Percentiles rank a stretch among this genome's conserved stretches.
phyloP scores from a whole-genome alignment of 2,797 vertebrate genomes.

The Pseudocheirus occidentalis region DNA sequence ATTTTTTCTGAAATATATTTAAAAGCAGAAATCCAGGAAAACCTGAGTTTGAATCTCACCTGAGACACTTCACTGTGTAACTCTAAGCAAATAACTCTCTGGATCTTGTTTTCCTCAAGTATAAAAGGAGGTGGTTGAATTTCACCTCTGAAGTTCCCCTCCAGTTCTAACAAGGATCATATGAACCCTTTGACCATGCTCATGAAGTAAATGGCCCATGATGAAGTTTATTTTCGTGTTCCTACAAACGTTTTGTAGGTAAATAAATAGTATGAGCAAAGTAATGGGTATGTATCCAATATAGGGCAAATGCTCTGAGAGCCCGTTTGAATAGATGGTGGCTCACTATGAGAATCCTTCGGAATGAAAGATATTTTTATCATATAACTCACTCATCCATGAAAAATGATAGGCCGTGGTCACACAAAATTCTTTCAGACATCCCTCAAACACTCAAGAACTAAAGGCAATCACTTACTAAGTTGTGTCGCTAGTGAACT shows the following conservation, averaged over 20 bases:
- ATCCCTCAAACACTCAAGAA: neutral
- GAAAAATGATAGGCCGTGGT: neutral
- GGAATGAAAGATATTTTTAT: neutral
- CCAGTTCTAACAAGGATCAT: neutral
- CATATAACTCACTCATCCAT: neutral
- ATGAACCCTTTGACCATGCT: neutral
- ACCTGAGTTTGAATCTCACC: neutral
- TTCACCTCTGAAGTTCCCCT: neutral
- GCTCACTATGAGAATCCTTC: slow-evolving; percentile 43
- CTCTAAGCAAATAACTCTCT: neutral
- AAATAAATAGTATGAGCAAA: slow-evolving; percentile 31
- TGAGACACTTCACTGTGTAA: neutral
- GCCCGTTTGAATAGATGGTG: slow-evolving; percentile 17
- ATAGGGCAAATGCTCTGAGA: slow-evolving; percentile 26
- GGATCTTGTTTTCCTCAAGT: neutral
- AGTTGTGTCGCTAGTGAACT: slow-evolving; percentile 34
- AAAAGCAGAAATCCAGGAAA: neutral
- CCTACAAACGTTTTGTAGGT: neutral
- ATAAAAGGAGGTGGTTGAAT: neutral
- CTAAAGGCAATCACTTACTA: neutral
- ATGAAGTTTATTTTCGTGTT: neutral
- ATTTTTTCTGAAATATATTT: slow-evolving; percentile 19
- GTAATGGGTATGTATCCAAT: slow-evolving; percentile 19
- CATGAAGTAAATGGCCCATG: neutral
- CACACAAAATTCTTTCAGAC: slow-evolving; percentile 17